These are phyloP conservation scores for Aplysia californica DNA, from an alignment of 1,140 invertebrate species.

Conservation along the genomic window DNA sequence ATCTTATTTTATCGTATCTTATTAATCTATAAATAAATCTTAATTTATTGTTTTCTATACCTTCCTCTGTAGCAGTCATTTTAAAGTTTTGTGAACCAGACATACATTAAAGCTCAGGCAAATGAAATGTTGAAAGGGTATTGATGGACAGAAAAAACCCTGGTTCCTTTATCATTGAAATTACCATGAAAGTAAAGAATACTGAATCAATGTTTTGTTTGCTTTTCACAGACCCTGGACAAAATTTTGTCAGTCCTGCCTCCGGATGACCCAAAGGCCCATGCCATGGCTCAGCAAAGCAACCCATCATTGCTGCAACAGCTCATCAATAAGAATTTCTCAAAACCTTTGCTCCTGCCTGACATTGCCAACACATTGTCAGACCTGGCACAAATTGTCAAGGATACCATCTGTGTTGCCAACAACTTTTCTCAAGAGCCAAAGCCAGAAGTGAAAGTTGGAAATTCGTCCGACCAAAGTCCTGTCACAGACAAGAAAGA, in stretches of 20 bases:
- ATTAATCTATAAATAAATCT: too few relatives aligned
- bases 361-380: conserved; percentile 39
- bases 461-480: not conserved
- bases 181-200: too few relatives aligned
- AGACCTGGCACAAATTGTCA: conserved; percentile 46
- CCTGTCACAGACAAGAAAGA: not conserved
- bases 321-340: conserved; percentile 48
- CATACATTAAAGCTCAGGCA: too few relatives aligned
- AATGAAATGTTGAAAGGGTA: too few relatives aligned
- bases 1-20: too few relatives aligned
- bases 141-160: too few relatives aligned
- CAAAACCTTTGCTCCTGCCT: conserved; percentile 36
- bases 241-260: conserved; percentile 49
- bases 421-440: conserved; percentile 31
- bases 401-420: conserved; percentile 43
- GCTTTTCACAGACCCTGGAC: conserved; percentile 52
- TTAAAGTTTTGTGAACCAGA: too few relatives aligned
- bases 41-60: too few relatives aligned
- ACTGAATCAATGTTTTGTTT: too few relatives aligned
- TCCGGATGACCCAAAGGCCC: conserved; percentile 47
- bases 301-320: conserved; percentile 43
- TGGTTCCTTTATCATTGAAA: too few relatives aligned
- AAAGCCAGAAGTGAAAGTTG: not conserved
- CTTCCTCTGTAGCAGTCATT: too few relatives aligned
- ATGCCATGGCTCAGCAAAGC: conserved; percentile 31